Conservation (phyloP, 2,888 invertebrate genomes). For the Diarsia dahlii region DNA sequence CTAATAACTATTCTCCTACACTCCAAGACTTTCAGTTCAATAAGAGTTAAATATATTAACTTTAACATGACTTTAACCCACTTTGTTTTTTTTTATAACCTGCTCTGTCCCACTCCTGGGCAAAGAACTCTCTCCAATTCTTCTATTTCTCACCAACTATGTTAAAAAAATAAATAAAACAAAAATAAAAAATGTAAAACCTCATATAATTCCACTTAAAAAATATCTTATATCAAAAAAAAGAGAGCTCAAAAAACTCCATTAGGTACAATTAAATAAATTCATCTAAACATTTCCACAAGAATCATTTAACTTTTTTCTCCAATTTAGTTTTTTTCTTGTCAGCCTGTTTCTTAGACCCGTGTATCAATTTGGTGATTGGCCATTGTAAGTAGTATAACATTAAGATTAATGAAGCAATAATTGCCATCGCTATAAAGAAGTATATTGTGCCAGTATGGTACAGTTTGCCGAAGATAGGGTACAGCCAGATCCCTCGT, state of each 20-base stretch:
- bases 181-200: background rate
- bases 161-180: background rate
- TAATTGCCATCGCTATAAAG: conserved; percentile 58
- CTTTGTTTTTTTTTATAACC: too few species aligned
- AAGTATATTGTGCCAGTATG: conserved; percentile 79
- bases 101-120: too few species aligned
- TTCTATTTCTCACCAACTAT: too few species aligned
- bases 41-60: too few species aligned
- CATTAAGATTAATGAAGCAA: conserved; percentile 55
- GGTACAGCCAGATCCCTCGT: conserved; percentile 81
- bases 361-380: conserved; percentile 69
- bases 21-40: too few species aligned
- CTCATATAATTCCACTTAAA: conserved; percentile 1
- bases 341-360: conserved; percentile 38
- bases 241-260: background rate
- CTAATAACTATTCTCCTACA: too few species aligned
- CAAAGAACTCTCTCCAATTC: too few species aligned
- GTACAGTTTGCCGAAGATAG: conserved; percentile 73
- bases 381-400: conserved; percentile 80
- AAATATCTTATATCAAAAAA: background rate
- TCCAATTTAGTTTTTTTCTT: conserved; percentile 47
- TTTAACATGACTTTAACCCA: too few species aligned
- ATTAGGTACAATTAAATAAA: conserved; percentile 14
- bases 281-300: background rate
- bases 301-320: conserved; percentile 49